Evolutionary conservation across 1,140 invertebrate species (phyloP), one percentile per base, ranked within the genome.

Genomic region (Venturia canescens): DNA sequence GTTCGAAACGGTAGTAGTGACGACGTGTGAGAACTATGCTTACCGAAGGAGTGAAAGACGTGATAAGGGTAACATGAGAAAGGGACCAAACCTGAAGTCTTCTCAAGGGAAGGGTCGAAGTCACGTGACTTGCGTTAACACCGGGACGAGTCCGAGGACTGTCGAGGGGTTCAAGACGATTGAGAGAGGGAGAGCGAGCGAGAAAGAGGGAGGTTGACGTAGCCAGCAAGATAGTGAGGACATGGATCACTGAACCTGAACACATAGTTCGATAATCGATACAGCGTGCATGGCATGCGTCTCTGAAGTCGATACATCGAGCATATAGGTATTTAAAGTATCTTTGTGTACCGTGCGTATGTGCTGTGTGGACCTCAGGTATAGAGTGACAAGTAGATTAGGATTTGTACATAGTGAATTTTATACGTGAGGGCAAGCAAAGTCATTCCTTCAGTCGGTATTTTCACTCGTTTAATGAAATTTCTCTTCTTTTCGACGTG

Each of bases 211-310:
- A n/a, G n/a, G n/a, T n/a, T n/a, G n/a, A n/a, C n/a, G n/a, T n/a
- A n/a, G n/a, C n/a, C n/a, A n/a, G n/a, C 16, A 53, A 53, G 60
- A 27, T 63, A 6, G n/a, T 15, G 13, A 63, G 23, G 5, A 63
- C 60, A 63, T 63, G 4, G n/a, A 63, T 63, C 60, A 63, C 50
- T 53, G 50, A 13, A 18, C 60, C 26, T 60, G 63, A 27, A 29
- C 27, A 78, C 44, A 11, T 26, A 67, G 76, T 67, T 78, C 60
- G 57, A 78, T 67, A 79, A 78, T 78, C 77, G 63, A 78, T 78
- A 31, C 50, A 79, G 77, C 77, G 66, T 34, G 48, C n/a, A 34
- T 27, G 53, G 38, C 72, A 27, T 31, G 53, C 67, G 50, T 53
- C 16, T 53, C 50, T n/a, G 16, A 53, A n/a, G 16, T 44, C 7